phyloP scores from a whole-genome alignment of 2,113 vertebrate genomes.

The Oncorhynchus keta region DNA sequence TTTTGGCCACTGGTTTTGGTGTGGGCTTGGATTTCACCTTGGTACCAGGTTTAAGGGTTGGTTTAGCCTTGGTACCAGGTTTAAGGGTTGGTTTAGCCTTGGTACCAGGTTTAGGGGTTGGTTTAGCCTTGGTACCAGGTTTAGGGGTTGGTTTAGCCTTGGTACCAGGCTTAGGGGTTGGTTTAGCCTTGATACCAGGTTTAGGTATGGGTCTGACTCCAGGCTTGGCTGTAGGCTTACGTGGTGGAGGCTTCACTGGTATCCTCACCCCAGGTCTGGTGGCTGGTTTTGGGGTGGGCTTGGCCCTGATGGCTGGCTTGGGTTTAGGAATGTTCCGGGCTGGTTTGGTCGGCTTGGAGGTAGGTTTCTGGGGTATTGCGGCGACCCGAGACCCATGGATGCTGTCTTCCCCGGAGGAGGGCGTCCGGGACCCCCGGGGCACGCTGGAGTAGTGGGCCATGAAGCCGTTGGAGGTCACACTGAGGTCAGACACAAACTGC shows the following conservation, averaged over 20 bases:
- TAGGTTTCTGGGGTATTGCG: slow-evolving; percentile 11
- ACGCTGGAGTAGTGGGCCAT: slow-evolving; percentile 78
- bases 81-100: slow-evolving; percentile 45
- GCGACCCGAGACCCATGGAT: slow-evolving; percentile 53
- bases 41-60: slow-evolving; percentile 32
- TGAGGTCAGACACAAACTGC: slow-evolving; percentile 91
- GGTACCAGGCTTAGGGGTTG: slow-evolving; percentile 32
- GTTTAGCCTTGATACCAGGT: background rate
- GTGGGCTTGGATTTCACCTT: slow-evolving; percentile 35
- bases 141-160: slow-evolving; percentile 34
- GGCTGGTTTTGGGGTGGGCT: slow-evolving; percentile 11
- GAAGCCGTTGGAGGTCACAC: slow-evolving; percentile 80
- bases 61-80: background rate
- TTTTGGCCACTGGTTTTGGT: background rate
- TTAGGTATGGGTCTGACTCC: slow-evolving; percentile 23
- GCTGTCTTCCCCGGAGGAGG: slow-evolving; percentile 60
- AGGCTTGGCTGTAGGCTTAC: slow-evolving; percentile 37
- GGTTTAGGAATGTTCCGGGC: slow-evolving; percentile 11
- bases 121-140: background rate
- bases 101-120: slow-evolving; percentile 32
- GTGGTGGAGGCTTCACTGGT: slow-evolving; percentile 42
- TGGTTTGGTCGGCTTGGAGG: slow-evolving; percentile 13
- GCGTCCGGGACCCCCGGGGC: slow-evolving; percentile 58
- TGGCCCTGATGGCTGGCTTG: background rate
- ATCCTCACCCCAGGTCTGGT: slow-evolving; percentile 29